A percentile compares a stretch with the other conserved stretches of the same genome.
phyloP scores from a whole-genome alignment of 2,888 invertebrate species.

The Diaprepes abbreviatus region DNA sequence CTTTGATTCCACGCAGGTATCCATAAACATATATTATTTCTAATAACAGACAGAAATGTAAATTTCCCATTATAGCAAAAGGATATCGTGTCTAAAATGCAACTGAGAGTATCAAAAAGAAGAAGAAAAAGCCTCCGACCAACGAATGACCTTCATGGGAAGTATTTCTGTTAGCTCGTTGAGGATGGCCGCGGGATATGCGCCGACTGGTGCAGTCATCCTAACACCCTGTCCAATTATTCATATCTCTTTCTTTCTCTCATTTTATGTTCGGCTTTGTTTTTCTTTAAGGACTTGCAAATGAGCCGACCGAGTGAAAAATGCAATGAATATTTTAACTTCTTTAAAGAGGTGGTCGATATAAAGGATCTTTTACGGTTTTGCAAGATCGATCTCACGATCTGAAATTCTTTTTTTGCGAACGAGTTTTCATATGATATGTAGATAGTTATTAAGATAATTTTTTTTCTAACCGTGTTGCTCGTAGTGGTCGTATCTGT shows the following conservation, averaged over 20 bases:
- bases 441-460: too few relatives aligned
- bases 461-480: too few relatives aligned
- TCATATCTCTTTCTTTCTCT: slow-evolving; percentile 59
- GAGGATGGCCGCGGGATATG: slow-evolving; percentile 57
- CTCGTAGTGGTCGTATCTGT: too few relatives aligned
- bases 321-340: slow-evolving; percentile 47
- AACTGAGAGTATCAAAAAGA: slow-evolving; percentile 2
- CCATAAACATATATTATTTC: too few relatives aligned
- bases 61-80: slow-evolving; percentile 9
- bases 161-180: slow-evolving; percentile 59
- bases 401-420: too few relatives aligned
- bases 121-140: slow-evolving; percentile 36
- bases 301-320: slow-evolving; percentile 39
- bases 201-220: slow-evolving; percentile 60
- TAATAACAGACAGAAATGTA: neutral
- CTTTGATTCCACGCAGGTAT: too few relatives aligned
- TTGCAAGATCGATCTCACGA: slow-evolving; percentile 18
- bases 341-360: slow-evolving; percentile 32
- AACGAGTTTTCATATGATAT: too few relatives aligned
- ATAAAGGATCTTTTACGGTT: slow-evolving; percentile 29
- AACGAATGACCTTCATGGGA: slow-evolving; percentile 60
- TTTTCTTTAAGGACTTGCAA: slow-evolving; percentile 32
- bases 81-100: slow-evolving; percentile 13
- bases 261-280: slow-evolving; percentile 31
- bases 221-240: slow-evolving; percentile 62